Base-by-base conservation (phyloP, 2,888 invertebrate species). In the Auanema sp. region DNA sequence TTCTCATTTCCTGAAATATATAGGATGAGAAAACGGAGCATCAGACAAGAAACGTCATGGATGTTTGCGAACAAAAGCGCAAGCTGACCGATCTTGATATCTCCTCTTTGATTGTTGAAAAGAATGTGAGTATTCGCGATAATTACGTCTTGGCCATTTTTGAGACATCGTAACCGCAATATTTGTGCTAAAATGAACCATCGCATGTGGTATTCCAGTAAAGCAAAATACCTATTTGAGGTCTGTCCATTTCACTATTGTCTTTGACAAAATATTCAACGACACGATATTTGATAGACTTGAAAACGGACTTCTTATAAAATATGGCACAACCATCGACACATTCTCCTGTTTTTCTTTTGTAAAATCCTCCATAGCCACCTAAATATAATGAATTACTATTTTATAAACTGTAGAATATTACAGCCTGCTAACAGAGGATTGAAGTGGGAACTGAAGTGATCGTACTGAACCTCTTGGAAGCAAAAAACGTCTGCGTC, bases 81-180 rank as follows among this genome's bases (percentile, higher is more conserved):
- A 44, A 91, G 87, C 85, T 98, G 97, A 0, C 92, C 93, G 40
- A 96, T 86, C 74, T 94, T 89, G 0, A 96, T 89, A 84, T 97
- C 96, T 21, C 91, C 89, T 44, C 97, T 87, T 73, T 87, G 89
- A 0, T 92, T 93, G 87, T 97, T 97, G 85, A 91, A 98, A 11
- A 97, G 86, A 52, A 98, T 87, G 85, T 98, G 98, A 0, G 97
- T 97, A 12, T 93, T 97, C 3, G 92, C 92, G 0, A 97, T 89
- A 57, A 92, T 88, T 47, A 95, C 51, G 1, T 67, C 40, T 16
- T 68, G 58, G 21, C 56, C 52, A 0, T 77, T 77, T 18, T 33
- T 18, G 63, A 44, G 42, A 24, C 71, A 64, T 10, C 56, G 44
- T 16, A 80, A 65, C 8, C 63, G 60, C 16, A 73, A n/a, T 8